A percentile compares a stretch with the other conserved stretches of the same genome.
These are phyloP conservation scores for Tinea trinotella DNA, from an alignment of 2,888 invertebrate species.

Conservation along the genomic window DNA sequence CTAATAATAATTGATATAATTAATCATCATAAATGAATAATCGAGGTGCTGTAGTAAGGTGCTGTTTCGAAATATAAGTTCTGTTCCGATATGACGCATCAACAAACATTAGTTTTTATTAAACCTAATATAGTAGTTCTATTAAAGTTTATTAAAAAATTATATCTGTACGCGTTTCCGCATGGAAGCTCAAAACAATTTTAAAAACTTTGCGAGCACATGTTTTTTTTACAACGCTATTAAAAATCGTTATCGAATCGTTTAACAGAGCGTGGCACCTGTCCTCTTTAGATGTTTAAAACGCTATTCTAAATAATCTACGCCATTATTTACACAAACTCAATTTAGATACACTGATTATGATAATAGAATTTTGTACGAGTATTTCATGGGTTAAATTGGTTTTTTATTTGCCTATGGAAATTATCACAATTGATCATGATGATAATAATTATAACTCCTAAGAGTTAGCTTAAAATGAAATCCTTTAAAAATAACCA, in stretches of 20 bases:
- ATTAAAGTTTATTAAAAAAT: neutral
- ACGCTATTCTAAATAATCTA: conserved; percentile 8
- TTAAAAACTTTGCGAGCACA: conserved; percentile 8
- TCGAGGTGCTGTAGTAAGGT: too few species aligned
- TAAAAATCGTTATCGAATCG: conserved; percentile 12
- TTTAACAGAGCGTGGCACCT: conserved; percentile 18
- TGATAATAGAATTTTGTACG: neutral
- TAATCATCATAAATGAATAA: too few species aligned
- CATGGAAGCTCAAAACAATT: conserved; percentile 10
- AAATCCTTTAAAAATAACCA: too few species aligned
- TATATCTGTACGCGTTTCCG: neutral
- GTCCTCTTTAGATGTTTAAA: conserved; percentile 12
- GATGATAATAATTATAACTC: too few species aligned
- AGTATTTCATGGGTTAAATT: too few species aligned
- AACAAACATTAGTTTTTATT: conserved; percentile 10
- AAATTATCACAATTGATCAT: too few species aligned
- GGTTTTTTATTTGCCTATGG: too few species aligned
- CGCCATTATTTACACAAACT: conserved; percentile 10
- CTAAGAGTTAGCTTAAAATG: too few species aligned
- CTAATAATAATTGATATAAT: too few species aligned
- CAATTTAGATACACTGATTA: conserved; percentile 4
- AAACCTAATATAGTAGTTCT: neutral
- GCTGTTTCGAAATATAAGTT: neutral
- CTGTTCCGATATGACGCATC: neutral
- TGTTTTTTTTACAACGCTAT: conserved; percentile 8